phyloP scores from a whole-genome alignment of 1,140 invertebrate genomes.

The Macrosteles quadrilineatus region DNA sequence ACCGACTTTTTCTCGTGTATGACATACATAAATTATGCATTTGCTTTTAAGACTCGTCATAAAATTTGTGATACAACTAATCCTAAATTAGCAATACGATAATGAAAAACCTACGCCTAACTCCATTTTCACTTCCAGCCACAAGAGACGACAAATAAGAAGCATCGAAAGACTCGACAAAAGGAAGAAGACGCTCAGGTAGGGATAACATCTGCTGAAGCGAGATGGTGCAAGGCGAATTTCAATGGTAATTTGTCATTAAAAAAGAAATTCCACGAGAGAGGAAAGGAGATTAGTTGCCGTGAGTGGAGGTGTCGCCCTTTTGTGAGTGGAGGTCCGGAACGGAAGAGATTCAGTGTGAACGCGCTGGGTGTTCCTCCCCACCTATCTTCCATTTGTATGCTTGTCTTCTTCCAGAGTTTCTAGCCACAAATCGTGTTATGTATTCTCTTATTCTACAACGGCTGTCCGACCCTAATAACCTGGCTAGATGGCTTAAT shows the following conservation, averaged over 20 bases:
- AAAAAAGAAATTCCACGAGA: constrained; percentile 24
- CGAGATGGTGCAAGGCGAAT: constrained; percentile 42
- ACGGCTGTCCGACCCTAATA: too few species aligned
- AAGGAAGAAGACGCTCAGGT: too few species aligned
- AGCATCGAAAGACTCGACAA: too few species aligned
- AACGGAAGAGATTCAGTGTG: background rate
- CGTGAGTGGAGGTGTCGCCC: background rate
- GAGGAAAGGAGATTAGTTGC: constrained; percentile 8
- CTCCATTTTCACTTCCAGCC: too few species aligned
- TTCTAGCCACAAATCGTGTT: background rate
- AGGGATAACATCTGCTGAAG: background rate
- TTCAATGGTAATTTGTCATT: constrained; percentile 38
- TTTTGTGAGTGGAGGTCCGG: background rate
- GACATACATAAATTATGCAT: too few species aligned
- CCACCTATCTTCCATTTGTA: constrained; percentile 4
- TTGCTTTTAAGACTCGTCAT: too few species aligned
- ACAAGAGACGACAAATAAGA: too few species aligned
- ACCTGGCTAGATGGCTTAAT: too few species aligned
- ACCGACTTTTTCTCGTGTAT: too few species aligned
- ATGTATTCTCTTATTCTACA: background rate
- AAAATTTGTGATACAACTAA: too few species aligned
- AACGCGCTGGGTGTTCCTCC: background rate
- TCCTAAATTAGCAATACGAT: too few species aligned
- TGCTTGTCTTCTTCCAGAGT: constrained; percentile 7
- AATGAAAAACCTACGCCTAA: too few species aligned